Evolutionary conservation across 1,140 invertebrate genomes (phyloP), one percentile per base, ranked within the genome.

Genomic region (Drosophila ogumai): DNA sequence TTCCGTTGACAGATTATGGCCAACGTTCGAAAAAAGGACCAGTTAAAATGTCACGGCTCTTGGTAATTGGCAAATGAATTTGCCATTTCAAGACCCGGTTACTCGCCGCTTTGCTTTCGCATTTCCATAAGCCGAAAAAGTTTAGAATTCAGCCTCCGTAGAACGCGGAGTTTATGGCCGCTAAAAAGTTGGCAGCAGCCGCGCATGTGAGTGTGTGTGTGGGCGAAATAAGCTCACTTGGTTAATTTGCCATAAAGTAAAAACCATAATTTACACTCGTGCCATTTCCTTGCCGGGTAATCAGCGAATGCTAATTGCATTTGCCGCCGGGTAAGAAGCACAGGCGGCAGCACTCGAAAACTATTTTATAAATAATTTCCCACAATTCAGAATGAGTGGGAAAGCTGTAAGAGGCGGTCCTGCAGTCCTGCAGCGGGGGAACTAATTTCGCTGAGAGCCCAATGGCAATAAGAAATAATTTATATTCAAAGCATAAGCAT

Each of bases 401-500:
- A 72, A 44, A 44, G 63, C 63, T 54, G 36, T 57, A 44, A 31
- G 44, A 57, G n/a, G 61, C 19, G 38, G 38, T 49, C 40, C 50
- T 38, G 32, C 32, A 46, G 44, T 49, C n/a, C 41, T 41, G 50
- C 15, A 10, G 56, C 13, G 31, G 8, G 12, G 43, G 49, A 84
- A 72, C 81, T 88, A 81, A 85, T 85, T 90, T 85, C 44, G 74
- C 66, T 88, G 77, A 79, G 76, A 90, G 82, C 85, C 82, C 80
- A 90, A 75, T 64, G 69, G 75, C 80, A 90, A 88, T 90, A 84
- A 72, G 69, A 65, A 79, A 85, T 85, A 90, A 90, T 79, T 85
- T 90, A 85, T 79, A 75, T 50, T 47, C 81, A 85, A 84, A 75
- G 69, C 60, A 59, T 72, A 64, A 65, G 46, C 61, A 67, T 68